Base-by-base conservation (phyloP, 2,113 vertebrate genomes). In the Neodon shergylaensis region DNA sequence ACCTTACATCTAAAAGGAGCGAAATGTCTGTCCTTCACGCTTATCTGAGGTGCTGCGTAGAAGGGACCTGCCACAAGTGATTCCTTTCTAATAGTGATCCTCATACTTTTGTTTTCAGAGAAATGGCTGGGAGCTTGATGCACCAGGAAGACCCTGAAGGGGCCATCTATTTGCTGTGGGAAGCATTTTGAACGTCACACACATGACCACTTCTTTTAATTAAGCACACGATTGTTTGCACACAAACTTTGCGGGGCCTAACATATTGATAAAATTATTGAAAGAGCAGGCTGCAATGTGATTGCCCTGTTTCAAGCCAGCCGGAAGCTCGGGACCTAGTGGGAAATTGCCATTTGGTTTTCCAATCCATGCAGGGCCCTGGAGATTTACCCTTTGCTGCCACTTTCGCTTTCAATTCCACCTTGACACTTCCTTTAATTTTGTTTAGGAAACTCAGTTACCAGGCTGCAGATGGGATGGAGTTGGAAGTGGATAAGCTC, bases 401-500 rank as follows among this genome's bases (percentile, higher is more conserved):
- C 96, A 95, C 92, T 96, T 96, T 97, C 92, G 91, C 82, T 97
- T 97, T 95, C 91, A 94, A 77, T 97, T 97, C 96, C 90, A 95
- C 93, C 88, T 97, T 97, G 95, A 97, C 90, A 95, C 95, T 97
- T 92, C 14, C 0, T 24, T 84, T 97, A 94, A 97, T 97, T 97
- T 93, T 96, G 94, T 94, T 96, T 94, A 97, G 94, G 85, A 97
- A 97, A 97, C 94, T 47, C 66, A 91, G 96, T 97, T 97, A 92
- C 95, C 58, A 54, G 72, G 73, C 90, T 94, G 49, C 90, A 91
- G 93, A 96, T 74, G 90, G 93, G 84, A 92, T 86, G 76, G 94
- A 92, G 68, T 94, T 70, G 88, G 68, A 93, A 88, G 88, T 70
- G 94, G 96, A 77, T 97, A 83, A 78, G 85, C 88, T 88, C 73